Base-by-base conservation (phyloP, 1,140 invertebrate species). In the Scaptomyza hsui region DNA sequence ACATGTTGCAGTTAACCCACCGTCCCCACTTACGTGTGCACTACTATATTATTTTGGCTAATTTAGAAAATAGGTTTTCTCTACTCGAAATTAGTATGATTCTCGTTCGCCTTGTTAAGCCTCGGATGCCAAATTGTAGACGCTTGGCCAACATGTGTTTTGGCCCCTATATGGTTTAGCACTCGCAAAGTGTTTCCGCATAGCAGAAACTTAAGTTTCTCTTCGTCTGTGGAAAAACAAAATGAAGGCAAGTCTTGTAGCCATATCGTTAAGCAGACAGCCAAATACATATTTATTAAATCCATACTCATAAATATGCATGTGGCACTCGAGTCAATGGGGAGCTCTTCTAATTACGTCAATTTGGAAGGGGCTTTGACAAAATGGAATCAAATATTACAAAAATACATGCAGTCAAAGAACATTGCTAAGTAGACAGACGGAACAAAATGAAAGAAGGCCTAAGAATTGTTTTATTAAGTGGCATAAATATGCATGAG, bases 221-320 rank as follows among this genome's bases (percentile, higher is more conserved):
- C n/a, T n/a, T 19, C 24, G 15, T 4, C n/a, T n/a, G n/a, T n/a
- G 5, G 10, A 37, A 55, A 64, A 64, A 56, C 44, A 70, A 70
- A 70, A 70, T 70, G 67, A 64, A 53, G 19, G 67, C 49, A 53
- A 29, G 60, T 16, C 37, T 42, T 1, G 21, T 13, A 18, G 29
- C n/a, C n/a, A 19, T n/a, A n/a, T n/a, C 26, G 26, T 13, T 7
- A 26, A 13, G 21, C 32, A 47, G 41, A 42, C 52, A n/a, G n/a
- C n/a, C n/a, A n/a, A n/a, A n/a, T n/a, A n/a, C 61, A 39, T 37
- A 44, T 70, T 82, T 88, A 88, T 88, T 88, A 88, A 89, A 88
- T 88, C 82, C 75, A 88, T 88, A 88, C 82, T 88, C 82, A 88
- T 88, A 82, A 88, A 88, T 88, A 88, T 88, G 78, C 82, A 86